Evolutionary conservation across 1,140 invertebrate species (phyloP), one percentile per base, ranked within the genome.

Genomic region (Lysiphlebus fabarum): DNA sequence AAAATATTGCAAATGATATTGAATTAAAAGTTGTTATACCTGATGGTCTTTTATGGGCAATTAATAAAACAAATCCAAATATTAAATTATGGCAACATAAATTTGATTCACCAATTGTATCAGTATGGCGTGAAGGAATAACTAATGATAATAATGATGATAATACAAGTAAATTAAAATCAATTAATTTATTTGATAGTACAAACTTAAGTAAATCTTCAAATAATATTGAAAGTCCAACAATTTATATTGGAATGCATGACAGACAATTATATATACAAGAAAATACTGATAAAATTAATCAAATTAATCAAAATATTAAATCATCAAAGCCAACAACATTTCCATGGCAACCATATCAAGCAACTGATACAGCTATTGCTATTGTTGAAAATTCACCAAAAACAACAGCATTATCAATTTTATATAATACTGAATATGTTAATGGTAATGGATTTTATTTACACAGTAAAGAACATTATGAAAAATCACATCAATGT

Each of bases 171-270:
- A 70, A 83, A 44, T 67, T 96, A 14, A 77, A 87, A 61, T 70
- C 81, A 61, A 78, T 97, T 37, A 88, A 95, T 81, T 80, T 96
- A 48, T 92, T 94, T 66, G 82, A 83, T 59, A 77, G 77, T 43
- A 76, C 82, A 36, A 78, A 81, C 45, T 82, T 78, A 63, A 63
- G 78, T 2, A 77, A 71, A 62, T 68, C 76, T 11, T 66, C 74
- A 3, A 74, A 79, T 6, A 66, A 73, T 56, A 59, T 67, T 34
- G 60, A 77, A 49, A 75, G 77, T 47, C 90, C 91, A 1, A 81
- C 86, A 9, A 78, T 96, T 4, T 96, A 96, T 79, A 74, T 96
- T 40, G 93, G 93, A 44, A 89, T 91, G 79, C 90, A 95, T 76
- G 83, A 93, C 36, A 87, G 87, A 65, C 91, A 94, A 82, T 71